Base-by-base conservation (phyloP, 2,113 vertebrate genomes). In the Toxotes chatareus region DNA sequence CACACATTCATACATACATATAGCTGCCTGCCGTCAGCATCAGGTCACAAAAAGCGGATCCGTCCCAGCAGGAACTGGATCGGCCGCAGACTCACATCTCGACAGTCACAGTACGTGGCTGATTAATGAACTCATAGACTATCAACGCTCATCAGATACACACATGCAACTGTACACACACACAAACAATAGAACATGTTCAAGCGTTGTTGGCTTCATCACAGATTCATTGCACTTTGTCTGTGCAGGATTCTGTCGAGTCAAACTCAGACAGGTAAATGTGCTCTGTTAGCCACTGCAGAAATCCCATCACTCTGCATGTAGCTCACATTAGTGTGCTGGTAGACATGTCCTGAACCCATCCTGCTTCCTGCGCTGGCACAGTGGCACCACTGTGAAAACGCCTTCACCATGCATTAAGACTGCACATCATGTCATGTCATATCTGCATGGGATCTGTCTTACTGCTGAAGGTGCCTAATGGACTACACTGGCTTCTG, bases 81-180 rank as follows among this genome's bases (percentile, higher is more conserved):
- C 55, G 12, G 46, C 65, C 60, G 67, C 83, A 84, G 31, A 63
- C n/a, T 38, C 36, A 19, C 32, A 62, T 80, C 19, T 74, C 59
- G 79, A 51, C 60, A 57, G 47, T 60, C 66, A 38, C 67, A 73
- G 72, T 31, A 42, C 4, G 27, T 23, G 62, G 61, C 38, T 89
- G 81, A 90, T 86, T 79, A 87, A 84, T 76, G 73, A 80, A 72
- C 53, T 59, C n/a, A 57, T n/a, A 76, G 36, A 42, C 61, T 76
- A 23, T 77, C 75, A 55, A 47, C 53, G 46, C 32, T 75, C 51
- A 56, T 14, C 51, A 80, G 38, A 67, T n/a, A 73, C 21, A 59
- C 3, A 21, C 46, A 64, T 21, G 60, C 19, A 53, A 32, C 14
- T 9, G 36, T 23, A 9, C 47, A 23, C 19, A 76, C 56, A 53